A percentile compares a stretch with the other conserved stretches of the same genome.
phyloP scores from a whole-genome alignment of 2,888 invertebrate species.

The Lamproptera curius region DNA sequence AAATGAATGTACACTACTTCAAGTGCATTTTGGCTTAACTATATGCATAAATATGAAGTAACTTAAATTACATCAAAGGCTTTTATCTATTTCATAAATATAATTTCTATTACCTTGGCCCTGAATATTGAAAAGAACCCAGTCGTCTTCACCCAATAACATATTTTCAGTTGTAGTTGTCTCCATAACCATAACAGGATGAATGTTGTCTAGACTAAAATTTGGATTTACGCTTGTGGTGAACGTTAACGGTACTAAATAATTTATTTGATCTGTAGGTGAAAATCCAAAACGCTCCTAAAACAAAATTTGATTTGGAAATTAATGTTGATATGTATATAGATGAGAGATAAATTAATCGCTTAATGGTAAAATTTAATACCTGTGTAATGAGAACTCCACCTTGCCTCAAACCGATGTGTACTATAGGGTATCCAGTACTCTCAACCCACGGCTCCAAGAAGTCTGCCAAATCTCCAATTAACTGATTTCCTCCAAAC shows the following conservation, averaged over 20 bases:
- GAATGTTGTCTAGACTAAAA: constrained; percentile 44
- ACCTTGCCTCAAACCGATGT: constrained; percentile 40
- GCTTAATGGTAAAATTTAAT: constrained; percentile 14
- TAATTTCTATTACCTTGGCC: constrained; percentile 69
- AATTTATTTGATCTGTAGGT: constrained; percentile 23
- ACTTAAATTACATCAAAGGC: too few relatives aligned
- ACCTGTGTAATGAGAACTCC: constrained; percentile 56
- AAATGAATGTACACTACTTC: too few relatives aligned
- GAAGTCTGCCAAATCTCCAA: constrained; percentile 40
- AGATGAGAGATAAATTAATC: neutral
- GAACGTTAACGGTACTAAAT: constrained; percentile 69
- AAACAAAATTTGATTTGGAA: constrained; percentile 17
- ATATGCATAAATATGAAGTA: too few relatives aligned
- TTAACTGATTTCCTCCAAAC: constrained; percentile 25
- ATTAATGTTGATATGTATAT: too few relatives aligned
- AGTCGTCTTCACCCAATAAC: constrained; percentile 49
- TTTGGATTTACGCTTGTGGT: constrained; percentile 52
- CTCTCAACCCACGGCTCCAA: constrained; percentile 44
- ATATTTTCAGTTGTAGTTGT: constrained; percentile 33
- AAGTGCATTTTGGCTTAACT: too few relatives aligned
- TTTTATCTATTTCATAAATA: too few relatives aligned
- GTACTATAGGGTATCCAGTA: constrained; percentile 53
- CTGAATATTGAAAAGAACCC: constrained; percentile 61
- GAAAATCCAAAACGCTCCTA: constrained; percentile 49
- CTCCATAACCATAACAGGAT: constrained; percentile 40